Evolutionary conservation across 1,140 invertebrate species (phyloP), one percentile per base, ranked within the genome.

Genomic region (Drosophila murphyi): DNA sequence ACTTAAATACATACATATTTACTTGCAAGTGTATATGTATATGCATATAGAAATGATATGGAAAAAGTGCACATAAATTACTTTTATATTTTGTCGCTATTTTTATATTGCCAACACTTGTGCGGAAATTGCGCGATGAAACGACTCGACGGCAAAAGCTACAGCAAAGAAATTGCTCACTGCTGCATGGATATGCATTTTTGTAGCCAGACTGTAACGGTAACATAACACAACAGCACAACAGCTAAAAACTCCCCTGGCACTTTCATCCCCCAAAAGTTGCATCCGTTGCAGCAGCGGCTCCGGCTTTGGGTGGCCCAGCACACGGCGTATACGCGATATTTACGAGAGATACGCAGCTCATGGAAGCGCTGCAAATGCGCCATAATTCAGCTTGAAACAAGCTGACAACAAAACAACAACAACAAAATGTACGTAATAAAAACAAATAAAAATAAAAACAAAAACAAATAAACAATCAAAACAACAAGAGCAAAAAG

Each of bases 91-190:
- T 88, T 88, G 85, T 88, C 85, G 85, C 85, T 85, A 88, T 89
- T 89, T 88, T 88, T 88, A 89, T 88, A 88, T 88, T 88, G 85
- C 85, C 85, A 88, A 85, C 85, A 88, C 85, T 88, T 88, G 85
- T 89, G 85, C 85, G 85, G 85, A 88, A 88, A 88, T 88, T 88
- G 85, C 85, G 65, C 85, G 80, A 85, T 85, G 85, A 89, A 88
- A 88, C 85, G 80, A 76, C 56, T 73, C 67, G 56, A 39, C 51
- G 72, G 28, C 51, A 65, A 72, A 64, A 64, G 45, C 52, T 51
- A 64, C 45, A 43, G 62, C 62, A 85, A 87, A 88, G 83, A 80
- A 87, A 87, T 88, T 82, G 82, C 62, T 85, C 72, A 68, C 51
- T 55, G 41, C 57, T 41, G 37, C 67, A 64, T 75, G 68, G 73